These are phyloP conservation scores for Podargus strigoides DNA, from an alignment of 2,797 vertebrate species.

Conservation along the genomic window DNA sequence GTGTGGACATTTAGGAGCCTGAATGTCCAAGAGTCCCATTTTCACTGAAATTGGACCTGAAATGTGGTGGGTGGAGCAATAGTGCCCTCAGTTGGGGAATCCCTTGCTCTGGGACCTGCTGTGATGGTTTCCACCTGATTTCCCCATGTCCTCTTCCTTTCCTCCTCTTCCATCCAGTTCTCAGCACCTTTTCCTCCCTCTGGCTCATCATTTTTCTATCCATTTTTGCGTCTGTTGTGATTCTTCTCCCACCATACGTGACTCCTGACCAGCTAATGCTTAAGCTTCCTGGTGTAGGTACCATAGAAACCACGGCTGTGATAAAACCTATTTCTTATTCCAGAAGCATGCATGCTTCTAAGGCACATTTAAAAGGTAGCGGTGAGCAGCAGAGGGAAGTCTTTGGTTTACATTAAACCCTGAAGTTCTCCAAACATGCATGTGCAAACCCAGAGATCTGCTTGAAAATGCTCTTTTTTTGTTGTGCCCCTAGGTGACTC, in stretches of 20 bases:
- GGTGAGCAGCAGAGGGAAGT: neutral
- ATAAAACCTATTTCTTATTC: neutral
- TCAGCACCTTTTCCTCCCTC: neutral
- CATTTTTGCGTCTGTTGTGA: fast-evolving
- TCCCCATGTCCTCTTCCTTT: neutral
- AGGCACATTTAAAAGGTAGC: neutral
- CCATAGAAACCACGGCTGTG: neutral
- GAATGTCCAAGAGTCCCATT: neutral
- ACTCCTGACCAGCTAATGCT: neutral
- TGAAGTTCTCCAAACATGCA: neutral
- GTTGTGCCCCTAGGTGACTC: neutral
- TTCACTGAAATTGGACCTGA: neutral
- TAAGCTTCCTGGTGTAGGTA: neutral
- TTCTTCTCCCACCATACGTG: fast-evolving
- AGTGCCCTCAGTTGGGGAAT: neutral
- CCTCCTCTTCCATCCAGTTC: neutral
- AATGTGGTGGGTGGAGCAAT: neutral
- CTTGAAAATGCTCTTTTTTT: neutral
- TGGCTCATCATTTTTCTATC: neutral
- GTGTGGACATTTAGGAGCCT: neutral
- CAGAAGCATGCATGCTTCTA: neutral
- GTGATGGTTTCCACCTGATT: neutral
- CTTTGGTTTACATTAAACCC: neutral
- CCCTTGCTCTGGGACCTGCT: neutral
- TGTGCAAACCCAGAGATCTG: neutral